These are phyloP conservation scores for Corythornis leucogaster DNA, from an alignment of 2,797 vertebrate genomes.

Conservation along the genomic window DNA sequence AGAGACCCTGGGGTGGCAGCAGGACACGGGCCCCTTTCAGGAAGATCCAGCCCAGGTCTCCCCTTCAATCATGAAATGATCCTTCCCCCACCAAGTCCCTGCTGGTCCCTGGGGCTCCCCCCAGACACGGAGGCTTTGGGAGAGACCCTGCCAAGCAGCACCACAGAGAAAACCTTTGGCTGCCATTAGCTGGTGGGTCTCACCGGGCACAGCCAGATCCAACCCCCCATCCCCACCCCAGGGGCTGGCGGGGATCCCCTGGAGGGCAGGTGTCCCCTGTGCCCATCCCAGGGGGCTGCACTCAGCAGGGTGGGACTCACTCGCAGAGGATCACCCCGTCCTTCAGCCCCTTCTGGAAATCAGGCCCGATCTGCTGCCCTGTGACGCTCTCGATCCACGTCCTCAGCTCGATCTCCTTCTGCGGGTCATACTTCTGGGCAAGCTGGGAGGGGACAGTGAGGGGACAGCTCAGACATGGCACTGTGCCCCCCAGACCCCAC, in stretches of 20 bases:
- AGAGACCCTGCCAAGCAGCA: not conserved
- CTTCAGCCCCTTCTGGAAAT: slow-evolving; percentile 95
- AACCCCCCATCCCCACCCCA: not conserved
- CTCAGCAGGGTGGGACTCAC: slow-evolving; percentile 77
- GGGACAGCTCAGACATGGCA: not conserved
- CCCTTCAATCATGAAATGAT: accelerated
- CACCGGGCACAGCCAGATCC: accelerated
- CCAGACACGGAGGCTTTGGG: not conserved
- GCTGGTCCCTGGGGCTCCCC: not conserved
- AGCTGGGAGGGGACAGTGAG: slow-evolving; percentile 76
- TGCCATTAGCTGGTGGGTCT: not conserved
- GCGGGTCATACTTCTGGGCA: slow-evolving; percentile 91
- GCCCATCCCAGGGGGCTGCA: not conserved
- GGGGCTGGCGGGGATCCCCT: not conserved
- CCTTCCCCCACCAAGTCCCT: too few species aligned
- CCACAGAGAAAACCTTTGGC: not conserved
- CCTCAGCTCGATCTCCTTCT: slow-evolving; percentile 90
- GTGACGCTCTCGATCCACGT: slow-evolving; percentile 91
- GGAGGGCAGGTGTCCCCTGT: not conserved
- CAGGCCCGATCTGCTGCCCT: slow-evolving; percentile 82
- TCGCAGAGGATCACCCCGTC: slow-evolving; percentile 90
- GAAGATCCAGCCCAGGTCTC: not conserved
- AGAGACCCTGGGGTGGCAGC: accelerated
- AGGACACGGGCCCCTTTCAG: accelerated
- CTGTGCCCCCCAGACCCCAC: not conserved